Base-by-base conservation (phyloP, 2,888 invertebrate genomes). In the Ametastegia equiseti region DNA sequence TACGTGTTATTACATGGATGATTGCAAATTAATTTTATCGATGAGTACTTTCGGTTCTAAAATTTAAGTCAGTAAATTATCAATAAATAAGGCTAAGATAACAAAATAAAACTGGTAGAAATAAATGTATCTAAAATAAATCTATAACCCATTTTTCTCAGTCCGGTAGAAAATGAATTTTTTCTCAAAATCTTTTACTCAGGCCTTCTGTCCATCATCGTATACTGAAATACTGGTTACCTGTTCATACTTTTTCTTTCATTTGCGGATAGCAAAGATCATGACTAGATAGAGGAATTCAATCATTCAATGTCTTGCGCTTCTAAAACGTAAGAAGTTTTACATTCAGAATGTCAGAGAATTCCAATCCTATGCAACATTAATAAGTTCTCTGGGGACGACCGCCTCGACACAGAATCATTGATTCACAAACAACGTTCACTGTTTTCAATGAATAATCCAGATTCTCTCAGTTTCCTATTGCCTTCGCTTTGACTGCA, bases 401-500 rank as follows among this genome's bases (percentile, higher is more conserved):
- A 2, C 4, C 23, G 45, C n/a, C n/a, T 47, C 3, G 30, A 42
- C 7, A n/a, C n/a, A 30, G 23, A 30, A 71, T 71, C 11, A 45
- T 71, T 45, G 30, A 15, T 71, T 71, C 30, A 30, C 2, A 23
- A 71, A 45, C 30, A 30, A 47, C 15, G 13, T 71, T 15, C 1
- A 27, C 23, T 71, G 23, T 45, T 30, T 7, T 27, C 15, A 7
- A 71, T 67, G 45, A 15, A 47, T 36, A n/a, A 47, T 5, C 27
- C 6, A 7, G 23, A 45, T 65, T 15, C 33, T 36, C n/a, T 11
- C 13, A 15, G 39, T 2, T 57, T n/a, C 27, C 78, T 83, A 69
- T 27, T 82, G 83, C 78, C 84, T 86, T 79, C 88, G 86, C 77
- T 89, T 89, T 82, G 92, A 92, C 79, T 91, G 90, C 82, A 92